Evolutionary conservation across 2,797 vertebrate species (phyloP), one percentile per base, ranked within the genome.

Genomic region (Siniperca scherzeri): DNA sequence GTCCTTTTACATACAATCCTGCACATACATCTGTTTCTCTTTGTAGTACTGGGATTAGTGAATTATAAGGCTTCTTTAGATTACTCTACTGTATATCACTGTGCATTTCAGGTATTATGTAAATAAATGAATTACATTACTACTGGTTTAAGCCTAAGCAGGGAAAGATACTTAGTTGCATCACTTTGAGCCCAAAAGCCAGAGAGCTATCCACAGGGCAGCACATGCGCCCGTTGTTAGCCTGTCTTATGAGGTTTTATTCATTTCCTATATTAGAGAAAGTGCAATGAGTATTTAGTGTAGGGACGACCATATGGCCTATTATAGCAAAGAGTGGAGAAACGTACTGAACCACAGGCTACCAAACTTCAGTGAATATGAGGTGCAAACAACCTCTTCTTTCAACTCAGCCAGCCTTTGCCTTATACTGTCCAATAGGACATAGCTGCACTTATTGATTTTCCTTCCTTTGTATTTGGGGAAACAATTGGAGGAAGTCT

Each of bases 401-500:
- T 64, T 74, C 10, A 48, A 46, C 0, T 71, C 44, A 81, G 65
- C 33, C 53, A 14, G 38, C 50, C 53, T 83, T 71, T 74, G 77
- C 69, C 48, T 57, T 68, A 16, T 3, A 12, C 25, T 17, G 17
- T 76, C 46, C n/a, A 74, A 68, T 1, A 21, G 44, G 73, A 74
- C 6, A 69, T 30, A 40, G 33, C 30, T 65, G 46, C 38, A 25
- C 61, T 19, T 66, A 36, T 10, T 79, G 76, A 79, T 82, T 78
- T 80, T 81, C 74, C 80, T 75, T 78, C 44, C 48, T 71, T 87
- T 87, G 62, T 78, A 44, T 85, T 82, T 38, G 7, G 9, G 2
- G 5, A 78, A 75, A 93, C 85, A 91, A 87, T 85, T 70, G 77
- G 52, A 81, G 89, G 82, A 93, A 88, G 81, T 82, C 9, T 40